A percentile compares a stretch with the other conserved stretches of the same genome.
phyloP scores from a whole-genome alignment of 2,888 invertebrate species.

The Morpho achilles region DNA sequence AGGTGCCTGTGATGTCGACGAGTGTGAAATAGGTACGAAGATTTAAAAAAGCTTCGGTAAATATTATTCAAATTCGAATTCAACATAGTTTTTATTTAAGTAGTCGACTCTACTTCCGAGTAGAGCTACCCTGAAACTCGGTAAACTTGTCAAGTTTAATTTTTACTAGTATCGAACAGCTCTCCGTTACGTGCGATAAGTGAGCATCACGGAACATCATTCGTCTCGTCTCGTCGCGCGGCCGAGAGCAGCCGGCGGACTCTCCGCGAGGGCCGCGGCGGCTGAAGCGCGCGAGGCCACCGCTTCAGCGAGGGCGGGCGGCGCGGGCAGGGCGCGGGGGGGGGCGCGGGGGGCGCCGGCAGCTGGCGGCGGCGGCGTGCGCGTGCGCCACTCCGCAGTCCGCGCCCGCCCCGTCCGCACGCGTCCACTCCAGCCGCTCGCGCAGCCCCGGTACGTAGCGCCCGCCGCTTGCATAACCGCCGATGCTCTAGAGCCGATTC shows the following conservation, averaged over 20 bases:
- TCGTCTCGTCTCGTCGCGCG: no score
- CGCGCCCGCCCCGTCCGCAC: slow-evolving; percentile 56
- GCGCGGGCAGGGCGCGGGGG: slow-evolving; percentile 18
- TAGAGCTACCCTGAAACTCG: no score
- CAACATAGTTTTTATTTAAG: no score
- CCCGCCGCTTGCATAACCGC: slow-evolving; percentile 29
- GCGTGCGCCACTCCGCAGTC: slow-evolving; percentile 50
- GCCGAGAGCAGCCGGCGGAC: slow-evolving; percentile 1
- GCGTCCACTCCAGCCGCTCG: slow-evolving; percentile 39
- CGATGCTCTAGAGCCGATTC: slow-evolving; percentile 27
- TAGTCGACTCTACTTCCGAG: no score
- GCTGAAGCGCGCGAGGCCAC: background rate
- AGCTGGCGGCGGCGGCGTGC: slow-evolving; percentile 21
- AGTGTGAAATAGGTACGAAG: no score
- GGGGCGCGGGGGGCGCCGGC: slow-evolving; percentile 20
- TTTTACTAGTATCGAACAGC: no score
- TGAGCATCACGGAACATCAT: no score
- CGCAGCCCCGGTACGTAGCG: slow-evolving; percentile 50
- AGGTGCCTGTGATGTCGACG: no score
- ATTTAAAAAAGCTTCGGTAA: no score
- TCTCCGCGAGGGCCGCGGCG: background rate
- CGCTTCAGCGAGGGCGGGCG: slow-evolving; percentile 13
- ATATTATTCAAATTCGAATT: background rate
- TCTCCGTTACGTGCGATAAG: no score
- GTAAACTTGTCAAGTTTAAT: no score